phyloP scores from a whole-genome alignment of 2,888 invertebrate species.

The Tribolium freemani region DNA sequence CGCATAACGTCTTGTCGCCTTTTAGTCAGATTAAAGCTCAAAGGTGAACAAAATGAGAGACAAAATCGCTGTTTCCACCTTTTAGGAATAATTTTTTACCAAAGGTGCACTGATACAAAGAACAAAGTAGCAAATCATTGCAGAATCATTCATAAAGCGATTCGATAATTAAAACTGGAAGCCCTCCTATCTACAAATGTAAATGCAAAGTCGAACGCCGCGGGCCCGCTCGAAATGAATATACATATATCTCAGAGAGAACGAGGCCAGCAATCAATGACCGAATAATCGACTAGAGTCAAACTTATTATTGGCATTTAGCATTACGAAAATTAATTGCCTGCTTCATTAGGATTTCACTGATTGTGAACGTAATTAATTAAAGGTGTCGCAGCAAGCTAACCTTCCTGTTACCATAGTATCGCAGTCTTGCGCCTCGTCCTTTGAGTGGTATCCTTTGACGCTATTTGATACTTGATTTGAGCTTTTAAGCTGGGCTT shows the following conservation, averaged over 20 bases:
- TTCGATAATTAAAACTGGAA: constrained; percentile 1
- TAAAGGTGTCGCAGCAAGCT: constrained; percentile 15
- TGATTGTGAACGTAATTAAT: constrained; percentile 13
- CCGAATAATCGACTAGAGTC: constrained; percentile 18
- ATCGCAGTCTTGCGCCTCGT: not conserved
- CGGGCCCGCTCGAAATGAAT: not conserved
- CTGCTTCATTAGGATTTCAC: constrained; percentile 9
- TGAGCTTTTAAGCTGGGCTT: constrained; percentile 3
- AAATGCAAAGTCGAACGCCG: not conserved
- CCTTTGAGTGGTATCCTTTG: constrained; percentile 18
- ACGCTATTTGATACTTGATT: constrained; percentile 22
- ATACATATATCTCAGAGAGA: constrained; percentile 7
- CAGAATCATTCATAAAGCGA: not conserved
- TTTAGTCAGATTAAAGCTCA: constrained; percentile 9
- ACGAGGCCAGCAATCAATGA: constrained; percentile 10
- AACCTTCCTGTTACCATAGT: constrained; percentile 7
- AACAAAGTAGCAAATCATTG: not conserved
- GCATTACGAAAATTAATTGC: constrained; percentile 23
- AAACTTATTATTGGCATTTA: constrained; percentile 17
- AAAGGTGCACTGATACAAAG: not conserved
- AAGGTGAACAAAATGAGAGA: not conserved
- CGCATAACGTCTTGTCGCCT: not conserved
- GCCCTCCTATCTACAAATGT: not conserved
- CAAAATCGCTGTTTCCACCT: not conserved
- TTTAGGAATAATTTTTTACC: not conserved